Evolutionary conservation across 1,140 invertebrate genomes (phyloP), one percentile per base, ranked within the genome.

Genomic region (Bombus polaris): DNA sequence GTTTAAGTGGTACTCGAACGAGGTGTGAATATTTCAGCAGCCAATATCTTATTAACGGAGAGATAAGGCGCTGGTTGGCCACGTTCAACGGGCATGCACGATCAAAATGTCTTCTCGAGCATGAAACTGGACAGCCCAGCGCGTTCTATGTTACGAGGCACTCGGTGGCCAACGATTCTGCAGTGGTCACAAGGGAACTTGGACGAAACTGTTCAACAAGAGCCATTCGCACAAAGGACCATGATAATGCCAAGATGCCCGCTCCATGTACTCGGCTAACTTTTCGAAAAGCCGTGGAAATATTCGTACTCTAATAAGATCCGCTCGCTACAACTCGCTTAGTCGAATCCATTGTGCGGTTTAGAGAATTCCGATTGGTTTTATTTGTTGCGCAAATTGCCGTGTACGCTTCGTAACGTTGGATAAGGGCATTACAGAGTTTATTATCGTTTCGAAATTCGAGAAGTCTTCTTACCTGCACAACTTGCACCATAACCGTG

Each of bases 151-250:
- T 85, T 88, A 88, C 83, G 87, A 86, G 81, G 84, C 80, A 77
- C 88, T 80, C 65, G 74, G 76, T 87, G 59, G 87, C 84, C 88
- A 89, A 86, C 84, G 81, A 85, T 87, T 74, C 82, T 76, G 68
- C 81, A 81, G 81, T 74, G 68, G 59, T 71, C 82, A 82, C 84
- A 72, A 89, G 78, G 82, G 79, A 82, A 91, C 88, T 88, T 57
- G 77, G 65, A 28, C 47, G 75, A 72, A 91, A 92, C 81, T 86
- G 86, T 83, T 88, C 85, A 89, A 92, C 91, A 91, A 92, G 90
- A 91, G 88, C 88, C 91, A 88, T 92, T 92, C 89, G 75, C 85
- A 83, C 88, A 91, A 88, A 91, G 84, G 89, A 66, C 83, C 68
- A 71, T 53, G 87, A 77, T 88, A 89, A 88, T 82, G 70, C 73